Percentiles rank a stretch among this genome's conserved stretches.
Evolutionary conservation across 2,797 vertebrate species (phyloP).

Genomic region (Clamator glandarius): DNA sequence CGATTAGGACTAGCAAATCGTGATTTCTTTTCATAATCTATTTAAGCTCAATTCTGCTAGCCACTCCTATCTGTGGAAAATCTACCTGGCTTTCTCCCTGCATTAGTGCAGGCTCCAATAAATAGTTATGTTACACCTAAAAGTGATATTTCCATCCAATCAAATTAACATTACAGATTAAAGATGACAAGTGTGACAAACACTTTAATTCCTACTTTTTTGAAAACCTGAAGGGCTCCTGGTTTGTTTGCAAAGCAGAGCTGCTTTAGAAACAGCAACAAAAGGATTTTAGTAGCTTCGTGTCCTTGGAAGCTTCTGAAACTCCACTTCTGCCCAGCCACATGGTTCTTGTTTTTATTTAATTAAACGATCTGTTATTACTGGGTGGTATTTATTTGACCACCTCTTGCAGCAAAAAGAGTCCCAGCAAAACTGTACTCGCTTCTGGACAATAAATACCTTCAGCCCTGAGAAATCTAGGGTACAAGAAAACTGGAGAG

Average conservation of each 20-base stretch:
- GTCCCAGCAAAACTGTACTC: neutral
- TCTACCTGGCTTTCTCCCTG: slow-evolving; percentile 1
- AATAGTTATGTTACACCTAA: neutral
- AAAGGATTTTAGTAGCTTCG: neutral
- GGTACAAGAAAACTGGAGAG: neutral
- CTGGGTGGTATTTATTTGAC: neutral
- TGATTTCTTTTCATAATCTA: slow-evolving; percentile 24
- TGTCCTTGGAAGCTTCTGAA: slow-evolving; percentile 1
- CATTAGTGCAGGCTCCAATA: neutral
- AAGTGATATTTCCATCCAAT: slow-evolving; percentile 11
- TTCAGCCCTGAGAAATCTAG: neutral
- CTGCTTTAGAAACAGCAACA: slow-evolving; percentile 7
- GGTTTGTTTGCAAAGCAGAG: neutral
- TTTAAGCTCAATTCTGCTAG: neutral
- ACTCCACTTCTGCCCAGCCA: neutral
- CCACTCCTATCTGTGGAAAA: neutral
- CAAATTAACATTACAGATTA: slow-evolving; percentile 12
- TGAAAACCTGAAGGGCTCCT: neutral
- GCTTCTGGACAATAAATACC: neutral
- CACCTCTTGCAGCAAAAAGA: neutral
- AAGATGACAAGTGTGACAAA: slow-evolving; percentile 27
- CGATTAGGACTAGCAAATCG: neutral
- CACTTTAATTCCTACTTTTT: slow-evolving; percentile 1
- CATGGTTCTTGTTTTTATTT: neutral
- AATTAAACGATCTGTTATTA: slow-evolving; percentile 43